phyloP scores from a whole-genome alignment of 1,140 invertebrate genomes.

The Helicoverpa armigera region DNA sequence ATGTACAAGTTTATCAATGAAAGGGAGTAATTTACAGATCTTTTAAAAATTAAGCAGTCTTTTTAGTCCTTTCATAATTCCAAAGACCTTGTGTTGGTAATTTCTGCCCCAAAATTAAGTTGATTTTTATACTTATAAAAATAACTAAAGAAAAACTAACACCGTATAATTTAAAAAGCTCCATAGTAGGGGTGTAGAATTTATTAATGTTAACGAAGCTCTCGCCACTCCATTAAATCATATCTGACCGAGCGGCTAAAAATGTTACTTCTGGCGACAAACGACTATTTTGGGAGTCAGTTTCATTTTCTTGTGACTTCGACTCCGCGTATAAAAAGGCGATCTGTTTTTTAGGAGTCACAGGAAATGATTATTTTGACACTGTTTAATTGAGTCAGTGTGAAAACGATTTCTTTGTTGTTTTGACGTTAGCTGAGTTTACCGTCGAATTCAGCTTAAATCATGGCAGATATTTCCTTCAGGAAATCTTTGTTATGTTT shows the following conservation, averaged over 20 bases:
- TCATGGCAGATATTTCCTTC: not conserved
- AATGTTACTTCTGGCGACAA: constrained; percentile 71
- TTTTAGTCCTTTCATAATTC: too few relatives aligned
- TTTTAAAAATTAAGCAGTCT: too few relatives aligned
- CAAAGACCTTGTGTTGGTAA: too few relatives aligned
- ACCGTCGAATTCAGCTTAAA: not conserved
- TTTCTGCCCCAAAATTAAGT: too few relatives aligned
- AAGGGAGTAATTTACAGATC: too few relatives aligned
- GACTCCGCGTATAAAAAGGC: constrained; percentile 15
- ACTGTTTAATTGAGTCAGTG: constrained; percentile 24
- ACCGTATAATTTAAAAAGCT: not conserved
- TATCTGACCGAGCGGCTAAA: constrained; percentile 80
- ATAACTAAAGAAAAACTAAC: not conserved
- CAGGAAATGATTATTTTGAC: constrained; percentile 33
- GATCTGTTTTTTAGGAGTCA: not conserved
- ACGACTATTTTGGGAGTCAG: constrained; percentile 69
- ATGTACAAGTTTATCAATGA: too few relatives aligned
- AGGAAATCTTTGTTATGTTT: too few relatives aligned
- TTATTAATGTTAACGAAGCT: constrained; percentile 82
- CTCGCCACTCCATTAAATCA: constrained; percentile 81
- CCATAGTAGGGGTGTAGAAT: constrained; percentile 69
- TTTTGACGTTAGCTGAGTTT: not conserved
- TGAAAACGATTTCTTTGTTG: not conserved
- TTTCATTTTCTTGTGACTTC: constrained; percentile 49
- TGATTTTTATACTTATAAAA: too few relatives aligned